phyloP scores from a whole-genome alignment of 2,888 invertebrate genomes.

The Cantharis rustica region DNA sequence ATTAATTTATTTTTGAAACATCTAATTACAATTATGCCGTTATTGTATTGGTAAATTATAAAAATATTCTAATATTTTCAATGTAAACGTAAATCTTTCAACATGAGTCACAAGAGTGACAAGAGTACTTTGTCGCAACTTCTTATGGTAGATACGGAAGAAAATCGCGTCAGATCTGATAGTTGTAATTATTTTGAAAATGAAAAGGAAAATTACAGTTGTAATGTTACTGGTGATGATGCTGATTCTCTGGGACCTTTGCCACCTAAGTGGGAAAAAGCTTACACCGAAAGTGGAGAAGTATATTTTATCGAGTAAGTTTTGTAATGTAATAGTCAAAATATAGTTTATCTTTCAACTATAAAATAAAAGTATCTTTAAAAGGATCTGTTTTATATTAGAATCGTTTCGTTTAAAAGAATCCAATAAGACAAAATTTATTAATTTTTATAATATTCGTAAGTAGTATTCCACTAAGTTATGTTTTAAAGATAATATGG shows the following conservation, averaged over 20 bases:
- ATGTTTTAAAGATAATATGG: neutral
- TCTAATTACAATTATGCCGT: neutral
- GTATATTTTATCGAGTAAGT: conserved; percentile 96
- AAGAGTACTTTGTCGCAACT: conserved; percentile 54
- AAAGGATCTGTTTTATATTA: neutral
- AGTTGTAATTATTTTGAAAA: conserved; percentile 49
- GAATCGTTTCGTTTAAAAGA: neutral
- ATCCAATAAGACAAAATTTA: neutral
- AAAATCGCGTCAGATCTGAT: conserved; percentile 44
- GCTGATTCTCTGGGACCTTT: conserved; percentile 86
- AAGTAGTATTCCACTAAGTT: neutral
- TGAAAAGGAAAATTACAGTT: conserved; percentile 48
- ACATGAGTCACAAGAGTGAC: conserved; percentile 56
- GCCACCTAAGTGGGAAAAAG: conserved; percentile 97
- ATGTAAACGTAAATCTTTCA: conserved; percentile 18
- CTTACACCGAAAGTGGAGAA: conserved; percentile 95
- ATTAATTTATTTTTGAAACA: neutral
- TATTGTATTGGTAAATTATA: neutral
- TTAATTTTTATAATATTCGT: neutral
- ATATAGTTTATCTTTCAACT: neutral
- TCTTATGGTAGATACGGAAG: conserved; percentile 53
- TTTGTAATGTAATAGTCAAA: conserved; percentile 7
- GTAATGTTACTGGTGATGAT: conserved; percentile 63
- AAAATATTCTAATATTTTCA: neutral
- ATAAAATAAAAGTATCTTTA: neutral